Base-by-base conservation (phyloP, 2,113 vertebrate species). In the Grantiella picta region DNA sequence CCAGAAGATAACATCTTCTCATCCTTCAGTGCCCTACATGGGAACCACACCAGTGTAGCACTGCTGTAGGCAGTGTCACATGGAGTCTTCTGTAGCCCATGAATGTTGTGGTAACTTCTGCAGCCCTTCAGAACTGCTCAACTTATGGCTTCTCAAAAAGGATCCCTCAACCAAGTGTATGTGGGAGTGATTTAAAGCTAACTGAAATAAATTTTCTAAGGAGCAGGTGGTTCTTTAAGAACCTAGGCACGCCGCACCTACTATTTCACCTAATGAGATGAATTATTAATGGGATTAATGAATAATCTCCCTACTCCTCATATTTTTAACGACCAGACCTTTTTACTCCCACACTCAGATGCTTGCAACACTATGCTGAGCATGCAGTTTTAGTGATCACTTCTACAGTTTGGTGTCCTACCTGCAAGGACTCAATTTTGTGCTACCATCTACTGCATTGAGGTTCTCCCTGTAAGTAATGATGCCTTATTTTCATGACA, bases 11-110 rank as follows among this genome's bases (percentile, higher is more conserved):
- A 44, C 7, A 12, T 56, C 45, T 49, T 65, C n/a, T 25, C 24
- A 35, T 29, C 18, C 44, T 1, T 9, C 59, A 44, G 2, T 9
- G 5, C 4, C 13, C 2, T 1, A 31, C 22, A 21, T 0, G 4
- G 40, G 35, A 31, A 36, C 25, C 16, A 19, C 11, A 16, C 7
- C 31, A 59, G n/a, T 13, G 59, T 50, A 77, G 21, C 0, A 0
- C 27, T 77, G 28, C 53, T 40, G 19, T 10, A 31, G 11, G 44
- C n/a, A 59, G 47, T 23, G 13, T 28, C 9, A 4, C 22, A 9
- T 12, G 53, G 53, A 80, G 12, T 12, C 23, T 64, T 54, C 49
- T 29, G 27, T 5, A 84, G 52, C 36, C 36, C 24, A 15, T 25
- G 42, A 71, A 81, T 15, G 7, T 28, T 70, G 20, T 31, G 40